phyloP scores from a whole-genome alignment of 1,140 invertebrate genomes.

The Chlorops oryzae region DNA sequence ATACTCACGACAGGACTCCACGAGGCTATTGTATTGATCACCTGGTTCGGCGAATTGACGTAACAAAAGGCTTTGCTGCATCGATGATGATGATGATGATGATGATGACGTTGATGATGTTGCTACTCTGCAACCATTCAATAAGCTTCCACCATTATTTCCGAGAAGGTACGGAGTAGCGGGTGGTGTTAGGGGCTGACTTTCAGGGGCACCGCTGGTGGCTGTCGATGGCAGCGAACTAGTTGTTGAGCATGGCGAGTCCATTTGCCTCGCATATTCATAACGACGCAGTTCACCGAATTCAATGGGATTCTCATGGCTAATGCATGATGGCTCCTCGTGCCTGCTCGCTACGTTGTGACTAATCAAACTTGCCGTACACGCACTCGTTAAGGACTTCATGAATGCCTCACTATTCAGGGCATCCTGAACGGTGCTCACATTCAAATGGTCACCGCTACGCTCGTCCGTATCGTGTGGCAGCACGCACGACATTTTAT shows the following conservation, averaged over 20 bases:
- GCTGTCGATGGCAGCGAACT: constrained; percentile 34
- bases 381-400: constrained; percentile 41
- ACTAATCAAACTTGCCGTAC: constrained; percentile 35
- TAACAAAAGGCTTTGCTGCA: constrained; percentile 25
- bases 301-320: too few relatives aligned
- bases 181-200: constrained; percentile 33
- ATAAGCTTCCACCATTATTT: background rate
- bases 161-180: constrained; percentile 34
- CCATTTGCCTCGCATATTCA: constrained; percentile 21
- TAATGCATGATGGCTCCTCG: constrained; percentile 19
- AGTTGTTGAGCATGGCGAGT: constrained; percentile 40
- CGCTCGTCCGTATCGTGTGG: too few relatives aligned
- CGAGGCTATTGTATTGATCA: constrained; percentile 31
- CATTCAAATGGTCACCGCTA: too few relatives aligned
- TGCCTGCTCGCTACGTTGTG: constrained; percentile 24
- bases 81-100: too few relatives aligned
- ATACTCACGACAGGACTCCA: constrained; percentile 35
- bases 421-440: constrained; percentile 26
- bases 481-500: too few relatives aligned
- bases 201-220: constrained; percentile 8
- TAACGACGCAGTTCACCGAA: constrained; percentile 8
- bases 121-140: background rate
- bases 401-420: constrained; percentile 42
- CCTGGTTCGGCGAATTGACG: constrained; percentile 31
- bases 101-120: constrained; percentile 4